Evolutionary conservation across 1,140 invertebrate species (phyloP).

Genomic region (Drosophila aff.): DNA sequence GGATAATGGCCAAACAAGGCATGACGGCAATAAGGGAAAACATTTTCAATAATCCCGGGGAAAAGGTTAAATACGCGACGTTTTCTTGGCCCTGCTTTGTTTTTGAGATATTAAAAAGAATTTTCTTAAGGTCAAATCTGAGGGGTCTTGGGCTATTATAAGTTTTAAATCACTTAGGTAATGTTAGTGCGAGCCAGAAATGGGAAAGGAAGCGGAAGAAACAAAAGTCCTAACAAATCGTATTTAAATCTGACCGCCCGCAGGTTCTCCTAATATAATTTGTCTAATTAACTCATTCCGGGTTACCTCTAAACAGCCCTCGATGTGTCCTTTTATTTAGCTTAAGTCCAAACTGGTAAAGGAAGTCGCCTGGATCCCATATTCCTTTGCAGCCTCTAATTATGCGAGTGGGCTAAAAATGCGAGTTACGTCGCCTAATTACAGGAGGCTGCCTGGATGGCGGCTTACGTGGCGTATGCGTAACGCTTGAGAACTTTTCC

Average conservation of each 20-base stretch:
- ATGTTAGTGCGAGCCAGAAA: neutral
- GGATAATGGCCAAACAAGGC: constrained; percentile 47
- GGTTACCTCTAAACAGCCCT: neutral
- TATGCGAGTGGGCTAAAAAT: constrained; percentile 37
- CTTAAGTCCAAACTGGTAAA: constrained; percentile 1
- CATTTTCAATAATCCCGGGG: constrained; percentile 38
- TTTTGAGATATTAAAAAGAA: constrained; percentile 13
- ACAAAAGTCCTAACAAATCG: neutral
- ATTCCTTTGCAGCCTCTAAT: constrained; percentile 9
- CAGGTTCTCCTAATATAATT: constrained; percentile 16
- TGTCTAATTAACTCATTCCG: constrained; percentile 47
- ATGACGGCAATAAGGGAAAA: constrained; percentile 42
- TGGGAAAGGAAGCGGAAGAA: neutral
- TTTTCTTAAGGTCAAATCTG: constrained; percentile 4
- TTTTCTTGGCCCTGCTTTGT: neutral
- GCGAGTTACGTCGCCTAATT: constrained; percentile 21
- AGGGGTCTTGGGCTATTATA: neutral
- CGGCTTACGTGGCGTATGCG: constrained; percentile 25
- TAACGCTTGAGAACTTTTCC: constrained; percentile 10
- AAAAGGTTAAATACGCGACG: constrained; percentile 9
- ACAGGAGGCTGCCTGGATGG: constrained; percentile 15
- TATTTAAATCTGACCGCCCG: neutral
- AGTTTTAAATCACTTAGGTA: neutral
- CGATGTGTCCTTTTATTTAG: neutral
- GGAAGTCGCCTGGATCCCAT: neutral